Evolutionary conservation across 2,113 vertebrate genomes (phyloP).

Genomic region (Oxyruncus cristatus): DNA sequence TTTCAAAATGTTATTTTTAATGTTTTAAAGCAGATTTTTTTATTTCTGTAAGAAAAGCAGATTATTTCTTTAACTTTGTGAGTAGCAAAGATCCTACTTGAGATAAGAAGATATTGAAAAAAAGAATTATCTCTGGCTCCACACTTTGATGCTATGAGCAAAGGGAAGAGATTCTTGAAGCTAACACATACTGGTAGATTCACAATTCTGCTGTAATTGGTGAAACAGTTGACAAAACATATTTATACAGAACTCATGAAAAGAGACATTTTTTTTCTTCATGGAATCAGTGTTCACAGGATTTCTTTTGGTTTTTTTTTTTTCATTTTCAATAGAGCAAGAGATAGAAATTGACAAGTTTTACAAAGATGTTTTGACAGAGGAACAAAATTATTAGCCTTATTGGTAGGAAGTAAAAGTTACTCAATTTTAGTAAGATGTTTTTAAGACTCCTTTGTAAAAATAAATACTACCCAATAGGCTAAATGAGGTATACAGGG

Average conservation of each 20-base stretch:
- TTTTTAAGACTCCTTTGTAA: neutral
- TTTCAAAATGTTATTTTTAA: neutral
- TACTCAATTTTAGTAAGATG: neutral
- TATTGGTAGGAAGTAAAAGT: neutral
- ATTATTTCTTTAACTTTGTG: neutral
- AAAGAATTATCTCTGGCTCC: neutral
- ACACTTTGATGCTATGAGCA: neutral
- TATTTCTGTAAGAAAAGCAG: neutral
- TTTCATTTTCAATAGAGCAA: neutral
- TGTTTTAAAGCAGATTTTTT: neutral
- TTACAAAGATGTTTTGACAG: neutral
- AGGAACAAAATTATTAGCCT: neutral
- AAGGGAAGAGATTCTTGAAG: slow-evolving; percentile 19
- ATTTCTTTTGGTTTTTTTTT: neutral
- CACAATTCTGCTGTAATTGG: slow-evolving; percentile 11
- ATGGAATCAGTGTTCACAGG: neutral
- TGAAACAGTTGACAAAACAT: slow-evolving; percentile 8
- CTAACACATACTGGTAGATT: slow-evolving; percentile 13
- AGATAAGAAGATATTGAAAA: neutral
- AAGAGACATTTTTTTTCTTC: neutral
- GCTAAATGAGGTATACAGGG: neutral
- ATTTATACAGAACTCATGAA: neutral
- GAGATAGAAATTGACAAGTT: neutral
- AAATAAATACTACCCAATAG: neutral
- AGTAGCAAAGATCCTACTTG: neutral